Conservation (phyloP, 2,888 invertebrate genomes). For the Dioctria rufipes region DNA sequence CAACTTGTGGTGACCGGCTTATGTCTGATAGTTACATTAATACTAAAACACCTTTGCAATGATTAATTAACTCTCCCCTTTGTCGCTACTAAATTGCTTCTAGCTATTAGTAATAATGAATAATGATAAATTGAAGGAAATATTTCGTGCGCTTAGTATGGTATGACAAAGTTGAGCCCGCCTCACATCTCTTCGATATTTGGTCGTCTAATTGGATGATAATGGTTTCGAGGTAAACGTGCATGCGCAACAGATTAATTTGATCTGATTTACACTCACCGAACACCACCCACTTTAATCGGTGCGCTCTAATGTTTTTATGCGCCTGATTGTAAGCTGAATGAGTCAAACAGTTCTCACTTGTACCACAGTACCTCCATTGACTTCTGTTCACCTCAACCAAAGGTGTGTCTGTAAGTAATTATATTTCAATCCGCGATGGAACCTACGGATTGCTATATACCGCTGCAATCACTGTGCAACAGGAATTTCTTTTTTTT, state of each 20-base stretch:
- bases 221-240: slow-evolving; percentile 1
- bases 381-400: neutral
- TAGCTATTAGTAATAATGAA: neutral
- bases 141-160: neutral
- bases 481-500: neutral
- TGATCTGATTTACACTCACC: neutral
- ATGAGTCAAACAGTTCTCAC: neutral
- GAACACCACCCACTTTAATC: slow-evolving; percentile 3
- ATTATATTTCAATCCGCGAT: neutral
- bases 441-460: neutral
- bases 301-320: neutral
- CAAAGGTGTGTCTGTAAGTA: neutral
- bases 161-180: neutral
- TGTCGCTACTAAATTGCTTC: too few species aligned
- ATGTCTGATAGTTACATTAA: too few species aligned
- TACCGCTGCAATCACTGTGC: neutral
- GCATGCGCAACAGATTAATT: slow-evolving; percentile 7
- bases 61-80: too few species aligned
- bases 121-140: neutral
- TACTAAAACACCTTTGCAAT: too few species aligned
- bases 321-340: neutral
- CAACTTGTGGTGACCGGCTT: too few species aligned
- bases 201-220: neutral
- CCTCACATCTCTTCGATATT: neutral
- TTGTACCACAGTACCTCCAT: neutral